Conservation (phyloP, 1,140 invertebrate species). For the Lepeophtheirus salmonis region DNA sequence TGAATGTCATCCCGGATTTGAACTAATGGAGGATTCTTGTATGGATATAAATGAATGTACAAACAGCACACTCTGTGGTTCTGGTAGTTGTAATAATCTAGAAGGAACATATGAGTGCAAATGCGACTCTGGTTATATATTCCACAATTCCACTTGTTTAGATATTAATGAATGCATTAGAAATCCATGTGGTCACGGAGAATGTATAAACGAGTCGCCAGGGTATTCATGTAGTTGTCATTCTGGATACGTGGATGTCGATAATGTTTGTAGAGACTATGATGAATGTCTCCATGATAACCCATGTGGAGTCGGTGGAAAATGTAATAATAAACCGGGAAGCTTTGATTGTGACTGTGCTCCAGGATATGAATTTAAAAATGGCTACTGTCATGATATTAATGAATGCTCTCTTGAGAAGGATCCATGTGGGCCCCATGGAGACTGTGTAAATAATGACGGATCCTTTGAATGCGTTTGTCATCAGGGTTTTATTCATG, state of each 20-base stretch:
- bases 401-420: conserved; percentile 7
- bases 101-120: conserved; percentile 21
- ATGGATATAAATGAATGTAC: conserved; percentile 35
- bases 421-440: conserved; percentile 37
- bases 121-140: conserved; percentile 21
- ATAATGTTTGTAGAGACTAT: conserved; percentile 36
- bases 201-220: conserved; percentile 31
- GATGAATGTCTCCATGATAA: conserved; percentile 26
- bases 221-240: conserved; percentile 27
- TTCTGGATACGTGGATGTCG: conserved; percentile 35
- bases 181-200: conserved; percentile 34
- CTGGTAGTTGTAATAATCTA: conserved; percentile 22
- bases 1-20: conserved; percentile 49
- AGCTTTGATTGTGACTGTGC: conserved; percentile 59
- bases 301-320: conserved; percentile 32
- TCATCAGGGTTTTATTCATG: conserved; percentile 39
- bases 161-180: conserved; percentile 37
- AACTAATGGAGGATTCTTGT: conserved; percentile 25
- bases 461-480: conserved; percentile 63
- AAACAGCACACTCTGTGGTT: conserved; percentile 19
- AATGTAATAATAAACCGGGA: conserved; percentile 57
- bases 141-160: conserved; percentile 15
- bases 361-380: conserved; percentile 38
- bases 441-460: conserved; percentile 53
- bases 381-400: conserved; percentile 20